These are phyloP conservation scores for Andrena praecox DNA, from an alignment of 2,888 invertebrate genomes.

Conservation along the genomic window DNA sequence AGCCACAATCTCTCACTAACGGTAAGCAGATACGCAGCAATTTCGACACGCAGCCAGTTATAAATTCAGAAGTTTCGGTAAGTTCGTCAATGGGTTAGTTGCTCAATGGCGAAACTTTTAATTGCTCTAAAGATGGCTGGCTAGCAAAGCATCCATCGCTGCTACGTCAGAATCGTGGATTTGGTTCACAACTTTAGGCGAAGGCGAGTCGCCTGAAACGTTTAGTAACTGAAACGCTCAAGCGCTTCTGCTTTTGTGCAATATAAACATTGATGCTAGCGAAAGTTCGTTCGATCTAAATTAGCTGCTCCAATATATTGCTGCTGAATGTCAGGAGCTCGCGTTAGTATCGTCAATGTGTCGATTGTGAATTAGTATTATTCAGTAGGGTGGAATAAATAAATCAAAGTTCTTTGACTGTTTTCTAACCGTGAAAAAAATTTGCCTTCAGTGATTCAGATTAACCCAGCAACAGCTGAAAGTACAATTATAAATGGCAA, in stretches of 20 bases:
- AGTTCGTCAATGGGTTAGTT: slow-evolving; percentile 1
- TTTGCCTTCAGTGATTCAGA: too few species aligned
- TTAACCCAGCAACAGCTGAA: too few species aligned
- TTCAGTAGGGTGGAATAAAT: too few species aligned
- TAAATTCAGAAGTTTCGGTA: background rate
- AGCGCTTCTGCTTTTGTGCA: background rate
- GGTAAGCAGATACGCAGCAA: background rate
- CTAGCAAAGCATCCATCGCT: slow-evolving; percentile 16
- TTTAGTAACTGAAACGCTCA: slow-evolving; percentile 39
- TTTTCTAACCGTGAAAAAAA: too few species aligned
- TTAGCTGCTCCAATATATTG: too few species aligned
- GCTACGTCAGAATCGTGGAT: slow-evolving; percentile 17
- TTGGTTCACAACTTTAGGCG: slow-evolving; percentile 33
- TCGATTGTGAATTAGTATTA: too few species aligned
- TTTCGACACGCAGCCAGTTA: background rate
- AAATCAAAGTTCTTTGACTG: too few species aligned
- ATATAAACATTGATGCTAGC: background rate
- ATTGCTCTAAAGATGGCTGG: slow-evolving; percentile 40
- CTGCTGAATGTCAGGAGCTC: too few species aligned
- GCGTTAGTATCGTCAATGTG: too few species aligned
- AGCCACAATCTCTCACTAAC: background rate
- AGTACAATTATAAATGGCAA: too few species aligned
- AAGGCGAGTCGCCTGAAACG: slow-evolving; percentile 35
- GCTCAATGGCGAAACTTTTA: slow-evolving; percentile 31
- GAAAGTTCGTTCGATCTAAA: background rate